These are phyloP conservation scores for Drosophila pseudoobscura DNA, from an alignment of 1,140 invertebrate genomes.

Conservation along the genomic window DNA sequence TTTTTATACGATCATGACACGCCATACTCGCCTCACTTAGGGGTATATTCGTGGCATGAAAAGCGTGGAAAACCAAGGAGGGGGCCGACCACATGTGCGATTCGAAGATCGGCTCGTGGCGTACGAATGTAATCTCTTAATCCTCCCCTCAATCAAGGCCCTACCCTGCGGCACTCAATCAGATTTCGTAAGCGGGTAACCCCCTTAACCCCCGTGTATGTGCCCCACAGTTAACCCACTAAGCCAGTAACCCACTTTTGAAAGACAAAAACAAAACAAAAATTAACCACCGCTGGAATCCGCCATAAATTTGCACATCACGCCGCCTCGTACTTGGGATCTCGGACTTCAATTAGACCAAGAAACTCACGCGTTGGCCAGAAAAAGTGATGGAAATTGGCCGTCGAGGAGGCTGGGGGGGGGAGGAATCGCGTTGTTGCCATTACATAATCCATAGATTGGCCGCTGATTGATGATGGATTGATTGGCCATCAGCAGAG, in stretches of 20 bases:
- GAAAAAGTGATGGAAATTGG: slow-evolving; percentile 56
- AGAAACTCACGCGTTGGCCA: slow-evolving; percentile 49
- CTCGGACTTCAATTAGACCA: slow-evolving; percentile 56
- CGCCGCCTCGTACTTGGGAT: slow-evolving; percentile 50
- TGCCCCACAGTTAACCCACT: slow-evolving; percentile 51
- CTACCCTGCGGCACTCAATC: slow-evolving; percentile 3
- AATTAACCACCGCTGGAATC: slow-evolving; percentile 8
- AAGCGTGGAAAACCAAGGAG: neutral
- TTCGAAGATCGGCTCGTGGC: slow-evolving; percentile 14
- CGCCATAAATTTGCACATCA: slow-evolving; percentile 60
- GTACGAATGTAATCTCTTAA: neutral
- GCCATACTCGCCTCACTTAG: slow-evolving; percentile 53
- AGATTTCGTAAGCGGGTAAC: neutral
- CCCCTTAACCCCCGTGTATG: slow-evolving; percentile 38
- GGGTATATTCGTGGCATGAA: slow-evolving; percentile 52
- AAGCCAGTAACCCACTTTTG: slow-evolving; percentile 72
- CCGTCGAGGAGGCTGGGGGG: slow-evolving; percentile 31
- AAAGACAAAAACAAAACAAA: slow-evolving; percentile 16
- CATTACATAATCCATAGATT: slow-evolving; percentile 72
- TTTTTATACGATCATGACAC: slow-evolving; percentile 50
- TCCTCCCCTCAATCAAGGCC: slow-evolving; percentile 3
- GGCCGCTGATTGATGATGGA: slow-evolving; percentile 33
- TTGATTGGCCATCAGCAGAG: no score
- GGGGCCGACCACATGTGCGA: slow-evolving; percentile 4
- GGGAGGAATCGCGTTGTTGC: neutral